Percentiles rank a stretch among this genome's conserved stretches.
These are phyloP conservation scores for Apodemia hepburni DNA, from an alignment of 2,888 invertebrate genomes.

Conservation along the genomic window DNA sequence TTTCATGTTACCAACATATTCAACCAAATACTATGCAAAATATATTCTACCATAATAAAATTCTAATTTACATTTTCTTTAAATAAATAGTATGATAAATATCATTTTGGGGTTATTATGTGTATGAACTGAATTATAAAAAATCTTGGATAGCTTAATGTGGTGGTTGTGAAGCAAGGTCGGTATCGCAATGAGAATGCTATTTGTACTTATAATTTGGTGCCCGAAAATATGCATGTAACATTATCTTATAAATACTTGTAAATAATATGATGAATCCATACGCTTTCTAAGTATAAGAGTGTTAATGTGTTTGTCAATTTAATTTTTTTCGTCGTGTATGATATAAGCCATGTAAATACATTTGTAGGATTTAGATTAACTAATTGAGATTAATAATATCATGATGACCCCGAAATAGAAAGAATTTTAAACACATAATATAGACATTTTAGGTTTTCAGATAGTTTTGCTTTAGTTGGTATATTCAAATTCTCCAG, in stretches of 20 bases:
- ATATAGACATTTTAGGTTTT: not conserved
- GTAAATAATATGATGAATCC: constrained; percentile 74
- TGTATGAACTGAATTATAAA: constrained; percentile 2
- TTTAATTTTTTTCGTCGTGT: constrained; percentile 38
- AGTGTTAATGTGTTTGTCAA: constrained; percentile 76
- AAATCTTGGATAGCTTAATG: constrained; percentile 19
- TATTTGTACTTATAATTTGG: constrained; percentile 64
- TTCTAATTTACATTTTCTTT: not conserved
- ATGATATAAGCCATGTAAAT: constrained; percentile 55
- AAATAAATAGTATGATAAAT: not conserved
- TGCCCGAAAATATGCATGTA: constrained; percentile 67
- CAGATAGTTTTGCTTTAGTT: not conserved
- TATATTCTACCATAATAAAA: too few relatives aligned
- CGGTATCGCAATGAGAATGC: constrained; percentile 34
- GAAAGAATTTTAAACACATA: not conserved
- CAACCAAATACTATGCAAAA: too few relatives aligned
- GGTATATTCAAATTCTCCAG: not conserved
- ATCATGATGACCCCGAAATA: not conserved
- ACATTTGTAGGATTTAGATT: constrained; percentile 45
- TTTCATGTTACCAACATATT: not conserved
- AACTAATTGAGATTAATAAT: constrained; percentile 37
- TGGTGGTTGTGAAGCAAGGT: constrained; percentile 22
- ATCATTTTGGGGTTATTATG: not conserved
- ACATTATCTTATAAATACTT: constrained; percentile 55
- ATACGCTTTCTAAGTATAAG: constrained; percentile 77